Base-by-base conservation (phyloP, 2,888 invertebrate species). In the Hypolimnas misippus region DNA sequence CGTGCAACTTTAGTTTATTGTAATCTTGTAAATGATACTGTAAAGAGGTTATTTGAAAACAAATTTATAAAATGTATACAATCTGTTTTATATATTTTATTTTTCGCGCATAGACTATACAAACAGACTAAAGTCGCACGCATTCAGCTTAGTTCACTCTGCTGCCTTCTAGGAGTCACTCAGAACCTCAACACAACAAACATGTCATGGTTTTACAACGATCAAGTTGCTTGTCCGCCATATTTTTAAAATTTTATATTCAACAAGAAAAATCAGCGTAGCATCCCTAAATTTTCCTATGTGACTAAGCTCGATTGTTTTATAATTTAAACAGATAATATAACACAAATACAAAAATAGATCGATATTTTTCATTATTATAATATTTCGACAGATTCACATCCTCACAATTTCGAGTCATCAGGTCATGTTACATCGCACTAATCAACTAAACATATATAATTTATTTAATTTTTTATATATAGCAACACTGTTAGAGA, bases 181-280 rank as follows among this genome's bases (percentile, higher is more conserved):
- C 57, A 64, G 65, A 60, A 56, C 57, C 55, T 68, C 60, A 67
- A 69, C 67, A 17, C 12, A 57, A 35, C 59, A 66, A 59, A 67
- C 69, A 63, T 75, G 73, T 73, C 74, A 73, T 74, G 73, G 70
- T 62, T 68, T 63, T 35, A 70, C 67, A 68, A 67, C 66, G 66
- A 57, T 66, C 69, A 66, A 63, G 60, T 70, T 67, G 64, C 62
- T 55, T 61, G 59, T 69, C 69, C 62, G 64, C 64, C 57, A 66
- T 63, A 59, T 57, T 63, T 40, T 60, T 62, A 57, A 29, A 49
- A 14, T 60, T 68, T 65, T 62, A 65, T 46, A 46, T 46, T 66
- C 55, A 72, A 72, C 69, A 70, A 70, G 66, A 63, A 62, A 57
- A 46, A 65, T 35, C 52, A 60, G 67, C 69, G 70, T 66, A 63